A percentile compares a stretch with the other conserved stretches of the same genome.
Conservation (phyloP, 2,888 invertebrate genomes). For the Lapara coniferarum region DNA sequence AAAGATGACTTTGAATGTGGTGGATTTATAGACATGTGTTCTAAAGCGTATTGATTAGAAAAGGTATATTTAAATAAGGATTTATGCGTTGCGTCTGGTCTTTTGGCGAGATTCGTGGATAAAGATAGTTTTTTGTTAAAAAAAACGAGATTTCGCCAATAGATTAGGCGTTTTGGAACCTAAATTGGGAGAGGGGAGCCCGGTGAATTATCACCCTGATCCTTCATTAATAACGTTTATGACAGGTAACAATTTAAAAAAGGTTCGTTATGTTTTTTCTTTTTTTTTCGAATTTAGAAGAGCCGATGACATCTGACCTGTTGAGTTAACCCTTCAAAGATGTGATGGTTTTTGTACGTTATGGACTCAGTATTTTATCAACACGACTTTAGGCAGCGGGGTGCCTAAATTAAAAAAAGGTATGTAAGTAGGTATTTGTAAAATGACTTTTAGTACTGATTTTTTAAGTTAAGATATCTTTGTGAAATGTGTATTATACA, state of each 20-base stretch:
- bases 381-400: not conserved
- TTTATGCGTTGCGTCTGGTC: slow-evolving; percentile 82
- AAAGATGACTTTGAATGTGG: slow-evolving; percentile 48
- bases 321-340: not conserved
- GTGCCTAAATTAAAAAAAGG: not conserved
- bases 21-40: slow-evolving; percentile 42
- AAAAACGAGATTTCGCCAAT: slow-evolving; percentile 60
- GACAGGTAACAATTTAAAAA: slow-evolving; percentile 24
- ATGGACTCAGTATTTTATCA: not conserved
- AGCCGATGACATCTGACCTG: slow-evolving; percentile 19
- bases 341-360: not conserved
- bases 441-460: no score
- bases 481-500: no score
- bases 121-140: slow-evolving; percentile 69
- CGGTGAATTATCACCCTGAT: slow-evolving; percentile 39
- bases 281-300: slow-evolving; percentile 25
- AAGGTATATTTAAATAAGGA: slow-evolving; percentile 82
- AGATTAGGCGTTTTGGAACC: slow-evolving; percentile 60
- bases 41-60: slow-evolving; percentile 40
- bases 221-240: slow-evolving; percentile 15
- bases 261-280: slow-evolving; percentile 39
- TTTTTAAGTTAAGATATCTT: no score
- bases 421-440: no score
- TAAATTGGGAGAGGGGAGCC: slow-evolving; percentile 57
- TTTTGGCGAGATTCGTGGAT: slow-evolving; percentile 81